A percentile compares a stretch with the other conserved stretches of the same genome.
Conservation (phyloP, 2,888 invertebrate genomes). For the Augochlorella aurata region DNA sequence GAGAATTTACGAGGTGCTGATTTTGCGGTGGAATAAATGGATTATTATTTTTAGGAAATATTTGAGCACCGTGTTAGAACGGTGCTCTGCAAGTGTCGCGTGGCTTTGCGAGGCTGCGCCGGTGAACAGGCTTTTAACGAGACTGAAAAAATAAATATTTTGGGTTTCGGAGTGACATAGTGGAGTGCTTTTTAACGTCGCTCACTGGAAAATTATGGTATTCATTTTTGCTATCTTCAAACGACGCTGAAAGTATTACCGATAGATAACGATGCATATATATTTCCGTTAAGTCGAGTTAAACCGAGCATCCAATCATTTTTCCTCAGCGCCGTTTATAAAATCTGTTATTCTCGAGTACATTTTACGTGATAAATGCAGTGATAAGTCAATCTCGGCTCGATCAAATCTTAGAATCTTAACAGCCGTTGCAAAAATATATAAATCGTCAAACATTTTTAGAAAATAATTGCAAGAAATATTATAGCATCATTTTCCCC, state of each 20-base stretch:
- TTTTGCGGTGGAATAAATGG: background rate
- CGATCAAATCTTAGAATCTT: no score
- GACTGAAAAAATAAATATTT: background rate
- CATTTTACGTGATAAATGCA: no score
- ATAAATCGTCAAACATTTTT: background rate
- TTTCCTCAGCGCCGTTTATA: no score
- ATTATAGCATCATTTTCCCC: background rate
- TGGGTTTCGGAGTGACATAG: background rate
- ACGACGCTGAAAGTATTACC: background rate
- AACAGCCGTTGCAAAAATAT: background rate
- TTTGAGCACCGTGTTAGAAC: background rate
- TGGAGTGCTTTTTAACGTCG: background rate
- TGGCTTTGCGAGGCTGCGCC: background rate
- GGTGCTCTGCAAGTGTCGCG: background rate
- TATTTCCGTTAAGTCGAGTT: no score
- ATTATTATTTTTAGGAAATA: conserved; percentile 1
- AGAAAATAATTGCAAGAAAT: background rate
- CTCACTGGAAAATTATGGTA: background rate
- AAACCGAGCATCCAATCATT: no score
- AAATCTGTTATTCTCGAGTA: no score
- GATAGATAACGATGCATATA: no score
- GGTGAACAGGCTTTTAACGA: background rate
- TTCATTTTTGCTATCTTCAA: background rate
- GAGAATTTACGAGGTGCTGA: background rate
- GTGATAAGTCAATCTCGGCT: no score